These are phyloP conservation scores for Stenolophus ochropezus DNA, from an alignment of 2,888 invertebrate genomes.

Conservation along the genomic window DNA sequence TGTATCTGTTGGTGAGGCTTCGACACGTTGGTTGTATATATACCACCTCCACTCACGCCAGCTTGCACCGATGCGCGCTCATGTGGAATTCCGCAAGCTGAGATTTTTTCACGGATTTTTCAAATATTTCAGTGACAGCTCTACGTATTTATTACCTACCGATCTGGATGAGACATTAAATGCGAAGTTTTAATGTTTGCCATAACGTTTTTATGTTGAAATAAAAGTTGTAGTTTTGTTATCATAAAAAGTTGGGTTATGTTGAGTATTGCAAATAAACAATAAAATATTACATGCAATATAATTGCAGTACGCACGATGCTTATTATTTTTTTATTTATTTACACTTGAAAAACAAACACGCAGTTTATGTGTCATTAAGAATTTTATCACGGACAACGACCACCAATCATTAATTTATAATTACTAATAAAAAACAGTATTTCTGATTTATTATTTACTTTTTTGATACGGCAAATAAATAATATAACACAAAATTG, in stretches of 20 bases:
- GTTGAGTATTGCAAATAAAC: not conserved
- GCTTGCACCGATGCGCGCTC: constrained; percentile 17
- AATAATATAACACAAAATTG: too few relatives aligned
- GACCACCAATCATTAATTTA: not conserved
- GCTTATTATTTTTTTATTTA: not conserved
- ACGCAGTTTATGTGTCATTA: not conserved
- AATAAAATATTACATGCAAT: not conserved
- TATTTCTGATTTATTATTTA: not conserved
- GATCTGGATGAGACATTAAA: constrained; percentile 4
- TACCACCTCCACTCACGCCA: constrained; percentile 6
- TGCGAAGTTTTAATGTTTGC: not conserved
- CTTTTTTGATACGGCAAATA: too few relatives aligned
- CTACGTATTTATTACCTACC: constrained; percentile 25
- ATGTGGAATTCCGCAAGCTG: constrained; percentile 35
- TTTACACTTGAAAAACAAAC: not conserved
- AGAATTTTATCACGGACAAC: too few relatives aligned
- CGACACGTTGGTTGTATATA: constrained; percentile 22
- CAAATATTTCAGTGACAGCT: constrained; percentile 35
- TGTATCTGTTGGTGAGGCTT: constrained; percentile 38
- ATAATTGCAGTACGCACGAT: not conserved
- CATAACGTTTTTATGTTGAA: not conserved
- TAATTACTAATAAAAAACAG: not conserved
- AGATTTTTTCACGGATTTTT: constrained; percentile 36
- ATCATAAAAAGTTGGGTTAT: not conserved
- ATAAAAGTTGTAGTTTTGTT: not conserved